These are phyloP conservation scores for Sarotherodon lohbergeri DNA, from an alignment of 2,113 vertebrate genomes.

Conservation along the genomic window DNA sequence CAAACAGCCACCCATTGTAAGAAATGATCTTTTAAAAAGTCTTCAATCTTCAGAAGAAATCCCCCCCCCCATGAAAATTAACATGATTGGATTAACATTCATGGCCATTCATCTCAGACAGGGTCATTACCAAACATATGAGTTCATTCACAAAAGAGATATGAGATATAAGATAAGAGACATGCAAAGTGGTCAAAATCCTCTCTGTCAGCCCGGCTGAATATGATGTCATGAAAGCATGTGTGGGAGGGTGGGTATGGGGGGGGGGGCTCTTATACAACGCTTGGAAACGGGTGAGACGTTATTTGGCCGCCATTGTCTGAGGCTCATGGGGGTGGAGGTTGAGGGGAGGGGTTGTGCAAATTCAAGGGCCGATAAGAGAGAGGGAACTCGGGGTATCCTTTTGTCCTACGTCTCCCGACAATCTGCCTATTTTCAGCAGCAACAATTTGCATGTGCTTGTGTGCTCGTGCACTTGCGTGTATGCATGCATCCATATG, in stretches of 20 bases:
- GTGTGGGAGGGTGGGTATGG: background rate
- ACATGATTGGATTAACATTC: constrained; percentile 64
- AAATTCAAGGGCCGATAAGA: constrained; percentile 73
- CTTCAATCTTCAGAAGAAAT: constrained; percentile 26
- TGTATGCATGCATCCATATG: background rate
- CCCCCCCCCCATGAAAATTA: constrained; percentile 57
- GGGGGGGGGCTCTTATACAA: background rate
- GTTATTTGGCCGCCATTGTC: constrained; percentile 63
- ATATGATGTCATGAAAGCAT: constrained; percentile 49
- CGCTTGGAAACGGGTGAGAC: constrained; percentile 51
- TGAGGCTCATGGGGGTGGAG: constrained; percentile 34
- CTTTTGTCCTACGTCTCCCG: constrained; percentile 65
- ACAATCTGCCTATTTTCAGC: constrained; percentile 69
- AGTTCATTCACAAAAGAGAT: constrained; percentile 40
- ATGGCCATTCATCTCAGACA: constrained; percentile 11
- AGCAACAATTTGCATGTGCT: constrained; percentile 50
- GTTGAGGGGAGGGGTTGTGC: constrained; percentile 54
- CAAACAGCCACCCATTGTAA: constrained; percentile 24
- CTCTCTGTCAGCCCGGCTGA: background rate
- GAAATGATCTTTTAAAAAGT: constrained; percentile 41
- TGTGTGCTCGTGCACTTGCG: background rate
- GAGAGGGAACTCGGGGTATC: constrained; percentile 55
- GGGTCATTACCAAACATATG: constrained; percentile 35
- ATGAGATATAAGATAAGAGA: background rate
- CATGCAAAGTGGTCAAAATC: background rate